Evolutionary conservation across 2,113 vertebrate genomes (phyloP), one percentile per base, ranked within the genome.

Genomic region (Pedionomus torquatus): DNA sequence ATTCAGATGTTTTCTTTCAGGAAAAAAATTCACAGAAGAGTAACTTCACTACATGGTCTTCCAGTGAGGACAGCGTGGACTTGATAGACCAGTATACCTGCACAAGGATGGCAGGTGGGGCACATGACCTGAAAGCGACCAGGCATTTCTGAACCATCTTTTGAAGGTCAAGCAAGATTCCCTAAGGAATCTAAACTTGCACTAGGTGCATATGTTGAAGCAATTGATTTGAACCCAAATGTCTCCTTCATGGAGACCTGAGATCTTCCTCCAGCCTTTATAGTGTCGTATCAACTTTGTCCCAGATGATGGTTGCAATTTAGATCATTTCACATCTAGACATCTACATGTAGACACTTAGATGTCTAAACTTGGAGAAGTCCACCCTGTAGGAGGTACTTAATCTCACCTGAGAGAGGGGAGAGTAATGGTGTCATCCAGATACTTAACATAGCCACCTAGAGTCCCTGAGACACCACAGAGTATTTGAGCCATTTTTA

Each of bases 301-400:
- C 7, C 2, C 17, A 74, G 18, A 2, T 44, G 18, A 41, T 21
- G 43, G 5, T 14, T 82, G 11, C 16, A 46, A 11, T 37, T 87
- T 48, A 64, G 28, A 25, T 14, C 24, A 23, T 4, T 61, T 89
- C 3, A 25, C 10, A 26, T 3, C 5, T 13, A 55, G 33, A 33
- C 3, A 35, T 39, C 16, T 71, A 11, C 30, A n/a, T 13, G 10
- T n/a, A 48, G 57, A 55, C 10, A 64, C 0, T 0, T 17, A 60
- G 16, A 19, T 69, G 48, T 24, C 31, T 77, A 77, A 55, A 46
- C 9, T 35, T 5, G 17, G 16, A 91, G 5, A 86, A 77, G 21
- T 14, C 16, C 33, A 19, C 3, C 14, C 18, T 77, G 2, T 41
- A 30, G 21, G 43, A 71, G 33, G 35, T 11, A 55, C 5, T 79